Evolutionary conservation across 2,888 invertebrate species (phyloP).

Genomic region (Drosophila infuscata): DNA sequence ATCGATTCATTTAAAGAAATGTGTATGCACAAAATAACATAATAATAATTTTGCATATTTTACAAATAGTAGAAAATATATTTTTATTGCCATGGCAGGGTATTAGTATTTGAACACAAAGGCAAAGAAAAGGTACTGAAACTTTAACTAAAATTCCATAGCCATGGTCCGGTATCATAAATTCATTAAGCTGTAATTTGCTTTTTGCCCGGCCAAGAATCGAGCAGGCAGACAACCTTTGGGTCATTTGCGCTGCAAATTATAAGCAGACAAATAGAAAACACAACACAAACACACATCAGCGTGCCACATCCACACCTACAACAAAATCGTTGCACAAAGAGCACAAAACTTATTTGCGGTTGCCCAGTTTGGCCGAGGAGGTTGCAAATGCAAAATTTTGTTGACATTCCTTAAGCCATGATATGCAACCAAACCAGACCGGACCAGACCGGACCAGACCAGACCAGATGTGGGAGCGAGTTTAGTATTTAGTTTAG

Average conservation of each 20-base stretch:
- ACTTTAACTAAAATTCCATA: constrained; percentile 49
- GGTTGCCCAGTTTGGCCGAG: constrained; percentile 60
- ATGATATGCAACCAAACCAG: constrained; percentile 49
- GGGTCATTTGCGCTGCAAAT: constrained; percentile 67
- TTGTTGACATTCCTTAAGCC: constrained; percentile 65
- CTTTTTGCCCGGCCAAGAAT: constrained; percentile 46
- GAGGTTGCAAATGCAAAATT: constrained; percentile 57
- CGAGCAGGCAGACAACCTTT: constrained; percentile 47
- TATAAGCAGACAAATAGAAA: constrained; percentile 64
- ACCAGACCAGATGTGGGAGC: not conserved
- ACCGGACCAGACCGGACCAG: not conserved
- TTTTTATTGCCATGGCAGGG: constrained; percentile 1
- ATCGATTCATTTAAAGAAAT: not conserved
- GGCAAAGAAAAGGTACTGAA: constrained; percentile 26
- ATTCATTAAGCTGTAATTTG: constrained; percentile 73
- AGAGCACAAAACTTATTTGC: constrained; percentile 69
- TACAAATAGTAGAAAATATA: not conserved
- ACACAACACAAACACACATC: constrained; percentile 23
- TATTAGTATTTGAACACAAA: constrained; percentile 12
- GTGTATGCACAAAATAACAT: not conserved
- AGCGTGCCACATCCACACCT: constrained; percentile 38
- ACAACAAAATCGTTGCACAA: constrained; percentile 52
- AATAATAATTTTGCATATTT: not conserved
- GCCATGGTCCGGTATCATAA: constrained; percentile 55
- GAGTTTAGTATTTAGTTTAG: constrained; percentile 10